Conservation (phyloP, 1,140 invertebrate genomes). For the Patella vulgata region DNA sequence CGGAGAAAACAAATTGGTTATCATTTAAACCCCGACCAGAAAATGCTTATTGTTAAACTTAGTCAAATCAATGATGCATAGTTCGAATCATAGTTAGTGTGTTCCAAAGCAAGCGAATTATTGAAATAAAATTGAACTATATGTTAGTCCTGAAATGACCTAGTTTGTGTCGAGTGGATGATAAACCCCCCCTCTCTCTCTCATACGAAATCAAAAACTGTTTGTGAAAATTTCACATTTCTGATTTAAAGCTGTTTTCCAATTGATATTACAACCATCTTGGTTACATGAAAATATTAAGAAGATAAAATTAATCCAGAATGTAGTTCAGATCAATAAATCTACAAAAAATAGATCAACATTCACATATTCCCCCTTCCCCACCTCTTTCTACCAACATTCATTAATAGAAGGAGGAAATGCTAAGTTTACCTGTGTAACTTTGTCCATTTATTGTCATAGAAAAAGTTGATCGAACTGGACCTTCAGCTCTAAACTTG, state of each 20-base stretch:
- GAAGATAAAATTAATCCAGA: neutral
- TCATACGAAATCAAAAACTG: no score
- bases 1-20: neutral
- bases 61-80: no score
- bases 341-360: neutral
- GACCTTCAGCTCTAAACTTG: slow-evolving; percentile 33
- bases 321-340: neutral
- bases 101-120: no score
- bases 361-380: neutral
- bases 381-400: neutral
- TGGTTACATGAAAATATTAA: neutral
- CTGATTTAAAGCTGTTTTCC: no score
- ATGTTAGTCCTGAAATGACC: no score
- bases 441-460: slow-evolving; percentile 34
- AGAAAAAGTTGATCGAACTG: slow-evolving; percentile 23
- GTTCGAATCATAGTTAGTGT: neutral
- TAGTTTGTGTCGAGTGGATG: no score
- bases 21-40: neutral
- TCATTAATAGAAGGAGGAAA: slow-evolving; percentile 4
- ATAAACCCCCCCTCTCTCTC: no score
- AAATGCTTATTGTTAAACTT: neutral
- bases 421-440: slow-evolving; percentile 35
- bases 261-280: no score
- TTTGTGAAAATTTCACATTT: no score
- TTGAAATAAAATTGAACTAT: no score